A percentile compares a stretch with the other conserved stretches of the same genome.
Conservation (phyloP, 2,888 invertebrate species). For the Torymus texanus region DNA sequence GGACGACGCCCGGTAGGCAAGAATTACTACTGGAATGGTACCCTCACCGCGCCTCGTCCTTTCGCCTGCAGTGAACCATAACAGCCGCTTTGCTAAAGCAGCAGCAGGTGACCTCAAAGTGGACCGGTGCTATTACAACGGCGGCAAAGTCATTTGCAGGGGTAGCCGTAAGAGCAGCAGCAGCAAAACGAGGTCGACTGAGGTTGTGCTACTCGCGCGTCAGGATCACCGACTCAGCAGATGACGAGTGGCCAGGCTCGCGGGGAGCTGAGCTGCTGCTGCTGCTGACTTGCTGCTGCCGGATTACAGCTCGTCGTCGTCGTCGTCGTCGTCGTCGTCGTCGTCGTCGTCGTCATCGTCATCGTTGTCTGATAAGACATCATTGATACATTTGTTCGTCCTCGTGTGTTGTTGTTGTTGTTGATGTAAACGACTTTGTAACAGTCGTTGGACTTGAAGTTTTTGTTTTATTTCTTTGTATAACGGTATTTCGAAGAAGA, state of each 20-base stretch:
- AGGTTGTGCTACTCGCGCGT: conserved; percentile 45
- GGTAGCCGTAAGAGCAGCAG: neutral
- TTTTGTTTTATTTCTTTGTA: too few species aligned
- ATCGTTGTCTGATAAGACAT: neutral
- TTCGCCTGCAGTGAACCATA: neutral
- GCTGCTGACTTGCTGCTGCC: conserved; percentile 57
- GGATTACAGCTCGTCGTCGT: neutral
- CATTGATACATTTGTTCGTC: neutral
- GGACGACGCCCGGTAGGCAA: conserved; percentile 1
- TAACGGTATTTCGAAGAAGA: too few species aligned
- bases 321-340: neutral
- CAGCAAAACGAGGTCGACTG: conserved; percentile 11
- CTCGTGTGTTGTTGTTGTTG: too few species aligned
- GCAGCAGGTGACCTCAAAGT: too few species aligned
- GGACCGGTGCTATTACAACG: too few species aligned
- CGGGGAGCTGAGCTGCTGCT: conserved; percentile 63
- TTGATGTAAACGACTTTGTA: too few species aligned
- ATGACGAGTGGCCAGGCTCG: conserved; percentile 71
- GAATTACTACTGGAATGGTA: conserved; percentile 49
- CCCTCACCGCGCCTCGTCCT: conserved; percentile 10
- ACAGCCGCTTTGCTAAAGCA: too few species aligned
- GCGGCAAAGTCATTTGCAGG: too few species aligned
- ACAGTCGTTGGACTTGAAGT: too few species aligned
- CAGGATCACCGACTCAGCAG: conserved; percentile 65
- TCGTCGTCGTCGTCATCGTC: neutral